Percentiles rank a stretch among this genome's conserved stretches.
Evolutionary conservation across 2,888 invertebrate genomes (phyloP).

Genomic region (Sphaerophoria taeniata): DNA sequence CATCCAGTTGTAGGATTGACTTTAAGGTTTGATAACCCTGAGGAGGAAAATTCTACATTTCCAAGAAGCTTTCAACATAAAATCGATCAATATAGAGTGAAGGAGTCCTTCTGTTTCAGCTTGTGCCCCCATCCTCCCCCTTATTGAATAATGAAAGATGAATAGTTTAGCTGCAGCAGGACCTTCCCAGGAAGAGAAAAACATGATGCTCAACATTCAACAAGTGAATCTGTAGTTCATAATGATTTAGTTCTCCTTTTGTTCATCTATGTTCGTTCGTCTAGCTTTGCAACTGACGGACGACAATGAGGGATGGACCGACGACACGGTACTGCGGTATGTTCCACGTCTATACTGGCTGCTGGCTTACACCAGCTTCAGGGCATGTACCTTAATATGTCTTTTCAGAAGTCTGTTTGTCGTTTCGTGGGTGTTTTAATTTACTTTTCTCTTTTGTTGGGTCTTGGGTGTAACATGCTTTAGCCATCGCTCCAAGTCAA

Average conservation of each 20-base stretch:
- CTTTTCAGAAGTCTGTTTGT: slow-evolving; percentile 9
- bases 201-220: slow-evolving; percentile 69
- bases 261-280: background rate
- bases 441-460: slow-evolving; percentile 34
- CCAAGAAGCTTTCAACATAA: slow-evolving; percentile 51
- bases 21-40: slow-evolving; percentile 4
- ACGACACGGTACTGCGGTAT: background rate
- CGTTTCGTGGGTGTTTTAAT: slow-evolving; percentile 57
- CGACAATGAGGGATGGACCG: background rate
- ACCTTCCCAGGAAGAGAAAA: slow-evolving; percentile 16
- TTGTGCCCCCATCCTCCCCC: background rate
- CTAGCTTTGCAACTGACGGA: background rate
- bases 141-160: slow-evolving; percentile 44
- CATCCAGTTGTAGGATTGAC: slow-evolving; percentile 1
- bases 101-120: slow-evolving; percentile 23
- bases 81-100: slow-evolving; percentile 52
- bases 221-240: slow-evolving; percentile 63
- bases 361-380: slow-evolving; percentile 20
- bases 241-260: slow-evolving; percentile 9
- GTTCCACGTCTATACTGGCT: background rate
- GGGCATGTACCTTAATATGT: slow-evolving; percentile 36
- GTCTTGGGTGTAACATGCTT: slow-evolving; percentile 39
- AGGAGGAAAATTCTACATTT: slow-evolving; percentile 32
- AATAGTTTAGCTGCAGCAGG: slow-evolving; percentile 52
- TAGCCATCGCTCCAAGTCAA: slow-evolving; percentile 12